phyloP scores from a whole-genome alignment of 2,113 vertebrate genomes.

The Mus pahari region DNA sequence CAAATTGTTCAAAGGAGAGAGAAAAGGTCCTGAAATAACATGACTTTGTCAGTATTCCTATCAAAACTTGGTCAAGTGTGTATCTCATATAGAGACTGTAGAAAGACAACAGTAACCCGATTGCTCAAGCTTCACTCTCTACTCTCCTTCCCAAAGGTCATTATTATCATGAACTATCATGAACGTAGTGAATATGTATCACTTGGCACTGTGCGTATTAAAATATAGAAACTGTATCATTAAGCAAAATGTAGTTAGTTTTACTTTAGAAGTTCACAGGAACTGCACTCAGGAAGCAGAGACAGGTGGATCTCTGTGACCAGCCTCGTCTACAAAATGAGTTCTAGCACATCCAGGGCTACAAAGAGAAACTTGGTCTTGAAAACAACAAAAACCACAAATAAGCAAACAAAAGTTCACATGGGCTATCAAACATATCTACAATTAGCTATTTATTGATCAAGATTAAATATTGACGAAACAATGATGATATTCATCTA shows the following conservation, averaged over 20 bases:
- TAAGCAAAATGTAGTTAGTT: not conserved
- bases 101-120: not conserved
- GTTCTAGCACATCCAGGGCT: too few relatives aligned
- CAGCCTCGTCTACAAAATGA: too few relatives aligned
- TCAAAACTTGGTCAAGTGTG: not conserved
- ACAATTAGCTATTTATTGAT: not conserved
- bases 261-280: not conserved
- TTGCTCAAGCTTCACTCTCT: not conserved
- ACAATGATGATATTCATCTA: not conserved
- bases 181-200: not conserved
- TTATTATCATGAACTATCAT: not conserved
- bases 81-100: not conserved
- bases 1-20: not conserved
- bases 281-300: too few relatives aligned
- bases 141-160: not conserved
- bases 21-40: not conserved
- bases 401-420: too few relatives aligned
- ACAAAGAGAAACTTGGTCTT: too few relatives aligned
- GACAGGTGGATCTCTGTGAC: too few relatives aligned
- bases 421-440: not conserved
- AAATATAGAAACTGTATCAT: not conserved
- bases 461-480: conserved; percentile 15
- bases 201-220: not conserved
- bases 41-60: too few relatives aligned
- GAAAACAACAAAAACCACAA: too few relatives aligned